Conservation (phyloP, 2,888 invertebrate genomes). For the Helleia helle region DNA sequence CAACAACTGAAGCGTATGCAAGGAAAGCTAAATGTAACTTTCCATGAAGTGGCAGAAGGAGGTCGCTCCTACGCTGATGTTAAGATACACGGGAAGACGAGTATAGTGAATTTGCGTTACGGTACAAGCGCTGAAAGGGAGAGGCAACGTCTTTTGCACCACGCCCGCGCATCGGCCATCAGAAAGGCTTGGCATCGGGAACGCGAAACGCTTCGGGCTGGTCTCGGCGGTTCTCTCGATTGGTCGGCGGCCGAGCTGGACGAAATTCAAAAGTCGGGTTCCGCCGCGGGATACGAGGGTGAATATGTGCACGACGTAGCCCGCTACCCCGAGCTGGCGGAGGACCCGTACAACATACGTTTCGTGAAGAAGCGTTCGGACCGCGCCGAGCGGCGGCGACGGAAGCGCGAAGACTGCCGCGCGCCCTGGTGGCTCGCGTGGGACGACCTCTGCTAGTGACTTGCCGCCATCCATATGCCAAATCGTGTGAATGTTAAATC, state of each 20-base stretch:
- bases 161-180: slow-evolving; percentile 90
- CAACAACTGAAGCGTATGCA: slow-evolving; percentile 91
- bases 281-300: slow-evolving; percentile 89
- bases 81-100: slow-evolving; percentile 91
- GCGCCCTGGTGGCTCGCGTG: slow-evolving; percentile 67
- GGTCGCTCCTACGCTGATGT: slow-evolving; percentile 87
- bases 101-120: slow-evolving; percentile 94
- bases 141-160: slow-evolving; percentile 89
- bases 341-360: slow-evolving; percentile 95
- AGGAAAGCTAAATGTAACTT: slow-evolving; percentile 92
- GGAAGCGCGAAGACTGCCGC: slow-evolving; percentile 76
- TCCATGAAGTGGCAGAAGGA: slow-evolving; percentile 88
- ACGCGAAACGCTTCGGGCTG: slow-evolving; percentile 86
- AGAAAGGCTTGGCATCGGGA: slow-evolving; percentile 95
- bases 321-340: slow-evolving; percentile 92
- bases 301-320: slow-evolving; percentile 94
- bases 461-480: slow-evolving; percentile 69
- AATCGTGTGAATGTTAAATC: slow-evolving; percentile 60
- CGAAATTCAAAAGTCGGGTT: slow-evolving; percentile 89
- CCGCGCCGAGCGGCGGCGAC: slow-evolving; percentile 80
- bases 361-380: slow-evolving; percentile 88
- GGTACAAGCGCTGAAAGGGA: slow-evolving; percentile 94
- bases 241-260: slow-evolving; percentile 93
- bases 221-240: slow-evolving; percentile 83
- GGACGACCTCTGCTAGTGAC: slow-evolving; percentile 62